These are phyloP conservation scores for Belonocnema kinseyi DNA, from an alignment of 1,140 invertebrate genomes.

Conservation along the genomic window DNA sequence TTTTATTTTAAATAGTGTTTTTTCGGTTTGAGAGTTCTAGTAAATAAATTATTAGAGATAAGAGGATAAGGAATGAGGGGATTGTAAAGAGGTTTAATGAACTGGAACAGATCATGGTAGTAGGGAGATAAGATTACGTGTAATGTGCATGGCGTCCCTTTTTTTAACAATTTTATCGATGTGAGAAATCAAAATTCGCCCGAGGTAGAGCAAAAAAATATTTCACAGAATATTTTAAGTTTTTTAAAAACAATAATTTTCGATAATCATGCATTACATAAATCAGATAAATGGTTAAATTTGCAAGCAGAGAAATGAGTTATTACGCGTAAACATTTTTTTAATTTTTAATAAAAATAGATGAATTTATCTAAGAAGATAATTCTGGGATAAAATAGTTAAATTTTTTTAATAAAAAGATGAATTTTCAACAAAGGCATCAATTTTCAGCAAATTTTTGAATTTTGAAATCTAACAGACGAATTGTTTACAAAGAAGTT, in stretches of 20 bases:
- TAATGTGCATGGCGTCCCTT: not conserved
- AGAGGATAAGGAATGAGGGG: not conserved
- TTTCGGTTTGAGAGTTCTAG: not conserved
- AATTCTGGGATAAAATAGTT: too few species aligned
- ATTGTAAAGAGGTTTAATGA: not conserved
- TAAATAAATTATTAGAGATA: not conserved
- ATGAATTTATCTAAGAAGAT: too few species aligned
- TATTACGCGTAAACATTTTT: too few species aligned
- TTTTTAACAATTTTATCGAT: conserved; percentile 31
- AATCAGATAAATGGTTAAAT: too few species aligned
- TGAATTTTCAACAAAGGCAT: too few species aligned
- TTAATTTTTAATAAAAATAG: too few species aligned
- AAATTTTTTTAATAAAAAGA: too few species aligned
- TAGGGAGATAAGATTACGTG: not conserved
- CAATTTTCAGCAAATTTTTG: too few species aligned
- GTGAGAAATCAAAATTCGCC: conserved; percentile 36
- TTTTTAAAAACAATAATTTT: not conserved
- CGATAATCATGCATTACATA: not conserved
- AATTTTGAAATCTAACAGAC: too few species aligned
- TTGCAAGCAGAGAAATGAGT: too few species aligned
- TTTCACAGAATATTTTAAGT: not conserved
- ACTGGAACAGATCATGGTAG: conserved; percentile 7
- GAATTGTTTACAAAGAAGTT: too few species aligned
- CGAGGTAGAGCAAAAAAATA: not conserved
- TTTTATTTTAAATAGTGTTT: not conserved